These are phyloP conservation scores for Psilopsiagon aurifrons DNA, from an alignment of 2,113 vertebrate genomes.

Conservation along the genomic window DNA sequence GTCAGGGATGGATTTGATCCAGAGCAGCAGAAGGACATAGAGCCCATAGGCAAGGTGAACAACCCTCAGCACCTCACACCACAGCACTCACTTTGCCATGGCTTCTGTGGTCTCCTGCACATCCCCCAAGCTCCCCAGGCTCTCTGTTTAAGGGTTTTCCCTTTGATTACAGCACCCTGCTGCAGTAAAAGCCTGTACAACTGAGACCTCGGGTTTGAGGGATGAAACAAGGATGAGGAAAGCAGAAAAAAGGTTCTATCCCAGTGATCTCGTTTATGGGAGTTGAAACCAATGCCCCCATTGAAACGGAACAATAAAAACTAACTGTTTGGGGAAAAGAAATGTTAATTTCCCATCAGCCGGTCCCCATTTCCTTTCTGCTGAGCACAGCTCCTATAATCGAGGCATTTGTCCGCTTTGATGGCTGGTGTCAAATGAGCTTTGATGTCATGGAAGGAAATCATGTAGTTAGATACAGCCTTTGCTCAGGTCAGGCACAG, in stretches of 20 bases:
- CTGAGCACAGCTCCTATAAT: background rate
- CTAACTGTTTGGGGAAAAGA: background rate
- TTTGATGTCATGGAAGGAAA: constrained; percentile 62
- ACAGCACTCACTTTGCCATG: background rate
- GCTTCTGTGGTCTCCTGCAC: background rate
- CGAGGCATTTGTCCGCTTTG: background rate
- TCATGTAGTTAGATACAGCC: background rate
- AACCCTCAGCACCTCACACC: background rate
- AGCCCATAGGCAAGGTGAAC: background rate
- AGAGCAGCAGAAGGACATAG: background rate
- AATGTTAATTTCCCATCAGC: background rate
- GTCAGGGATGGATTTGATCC: accelerated
- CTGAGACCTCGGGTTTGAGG: accelerated
- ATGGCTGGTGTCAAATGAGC: background rate
- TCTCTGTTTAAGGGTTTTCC: background rate
- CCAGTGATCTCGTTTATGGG: background rate
- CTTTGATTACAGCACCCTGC: background rate
- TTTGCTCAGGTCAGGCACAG: background rate
- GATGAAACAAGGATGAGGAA: background rate
- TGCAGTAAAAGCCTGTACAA: background rate
- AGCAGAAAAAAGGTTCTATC: background rate
- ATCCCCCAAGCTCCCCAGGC: background rate
- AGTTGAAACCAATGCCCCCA: background rate
- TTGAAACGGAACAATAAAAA: background rate
- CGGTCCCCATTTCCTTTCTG: background rate